Base-by-base conservation (phyloP, 2,113 vertebrate species). In the Microcebus jonahi region DNA sequence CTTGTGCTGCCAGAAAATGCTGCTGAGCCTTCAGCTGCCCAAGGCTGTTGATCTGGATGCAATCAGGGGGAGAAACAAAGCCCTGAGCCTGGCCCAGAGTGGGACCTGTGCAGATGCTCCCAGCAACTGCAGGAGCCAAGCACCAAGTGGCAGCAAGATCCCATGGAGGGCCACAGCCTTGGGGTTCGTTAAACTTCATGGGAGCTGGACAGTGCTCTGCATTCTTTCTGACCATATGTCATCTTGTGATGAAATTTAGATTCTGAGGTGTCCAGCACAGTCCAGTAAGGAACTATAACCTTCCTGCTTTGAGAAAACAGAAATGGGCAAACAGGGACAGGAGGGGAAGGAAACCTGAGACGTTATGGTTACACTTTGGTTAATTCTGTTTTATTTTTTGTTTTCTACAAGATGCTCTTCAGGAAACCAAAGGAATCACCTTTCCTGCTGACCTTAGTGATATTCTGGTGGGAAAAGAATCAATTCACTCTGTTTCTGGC, bases 261-360 rank as follows among this genome's bases (percentile, higher is more conserved):
- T 84, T 82, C 20, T 21, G 48, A 93, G 76, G 53, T 48, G 11
- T 63, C 42, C n/a, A 48, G 45, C 87, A 76, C 12, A 57, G 31
- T 42, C 63, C 42, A 34, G 3, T 34, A 42, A 34, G n/a, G 17
- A 45, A 23, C 25, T 20, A n/a, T 55, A 23, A 53, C 18, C 17
- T 25, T 79, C 67, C 80, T 15, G 45, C 68, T 75, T 75, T 89
- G 45, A 95, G 75, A 76, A 93, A 88, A 93, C 1, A 50, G 48
- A 71, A 85, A 75, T 0, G 5, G 29, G 55, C 15, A 57, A 29
- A 34, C 25, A 36, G 61, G 14, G 10, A 61, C 36, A 76, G 13
- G 18, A 63, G 15, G 3, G 9, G 75, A 18, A 34, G 9, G 75
- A 18, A 34, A 27, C 20, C 36, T 3, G 13, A 34, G 31, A 53